Evolutionary conservation across 1,140 invertebrate genomes (phyloP), one percentile per base, ranked within the genome.

Genomic region (Augochlora pura): DNA sequence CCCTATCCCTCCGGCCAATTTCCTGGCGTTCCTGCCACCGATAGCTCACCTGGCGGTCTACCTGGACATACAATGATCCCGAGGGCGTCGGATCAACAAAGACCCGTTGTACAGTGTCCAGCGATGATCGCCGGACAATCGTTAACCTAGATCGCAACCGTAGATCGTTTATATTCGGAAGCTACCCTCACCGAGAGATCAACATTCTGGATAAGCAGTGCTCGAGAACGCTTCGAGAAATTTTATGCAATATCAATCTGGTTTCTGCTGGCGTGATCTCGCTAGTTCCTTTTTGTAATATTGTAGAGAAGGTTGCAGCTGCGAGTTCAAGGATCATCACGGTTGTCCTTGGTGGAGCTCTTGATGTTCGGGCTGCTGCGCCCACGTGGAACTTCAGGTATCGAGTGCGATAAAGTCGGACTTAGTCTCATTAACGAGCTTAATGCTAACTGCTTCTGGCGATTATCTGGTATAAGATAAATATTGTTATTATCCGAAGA

Each of bases 1-100:
- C 21, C 25, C 21, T 65, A 46, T 68, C 64, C 14, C 8, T 52
- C 3, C 54, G 49, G 66, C 12, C 18, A 73, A 46, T 78, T 83
- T 83, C 27, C 21, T 21, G 49, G 72, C 54, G 68, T 82, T 83
- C 72, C 52, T 21, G 5, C 39, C 49, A 7, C 32, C 32, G 23
- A 39, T 38, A 60, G 16, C 39, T 52, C 38, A 59, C 42, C 14
- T 52, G 49, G 52, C 46, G 46, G 66, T 75, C 63, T 42, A 42
- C 39, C 59, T 10, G 23, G 16, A n/a, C n/a, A 16, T 21, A 57
- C 32, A 32, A 32, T 32, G 32, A 32, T 32, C 32, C 32, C 32
- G 32, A 32, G 4, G 32, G 32, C 32, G 18, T 3, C n/a, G 12
- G 57, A 68, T 42, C 59, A 68, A 54, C 25, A 65, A 54, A 54